phyloP scores from a whole-genome alignment of 1,140 invertebrate species.

The Drosophila jambulina region DNA sequence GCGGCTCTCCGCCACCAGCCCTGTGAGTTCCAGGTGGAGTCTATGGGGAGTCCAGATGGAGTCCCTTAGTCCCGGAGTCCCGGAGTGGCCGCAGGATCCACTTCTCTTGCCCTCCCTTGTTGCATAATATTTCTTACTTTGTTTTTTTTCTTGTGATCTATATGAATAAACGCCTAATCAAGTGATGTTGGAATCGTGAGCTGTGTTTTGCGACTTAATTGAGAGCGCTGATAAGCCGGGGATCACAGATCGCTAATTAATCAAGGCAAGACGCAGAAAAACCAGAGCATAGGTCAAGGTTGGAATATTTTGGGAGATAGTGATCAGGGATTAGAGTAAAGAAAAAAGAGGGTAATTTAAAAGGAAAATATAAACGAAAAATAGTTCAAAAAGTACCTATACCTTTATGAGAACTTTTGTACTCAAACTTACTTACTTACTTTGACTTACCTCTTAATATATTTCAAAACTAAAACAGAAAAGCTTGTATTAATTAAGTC shows the following conservation, averaged over 20 bases:
- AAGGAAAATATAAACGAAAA: background rate
- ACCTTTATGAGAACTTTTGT: background rate
- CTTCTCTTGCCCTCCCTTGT: background rate
- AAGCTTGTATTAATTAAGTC: background rate
- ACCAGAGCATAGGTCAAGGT: background rate
- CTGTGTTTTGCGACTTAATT: slow-evolving; percentile 19
- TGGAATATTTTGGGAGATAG: background rate
- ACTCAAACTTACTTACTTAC: background rate
- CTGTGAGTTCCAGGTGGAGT: slow-evolving; percentile 17
- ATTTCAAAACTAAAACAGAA: background rate
- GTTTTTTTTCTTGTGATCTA: slow-evolving; percentile 46
- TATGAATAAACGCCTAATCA: slow-evolving; percentile 23
- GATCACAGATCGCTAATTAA: slow-evolving; percentile 35
- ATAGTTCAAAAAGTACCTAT: background rate
- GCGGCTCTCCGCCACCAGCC: slow-evolving; percentile 25
- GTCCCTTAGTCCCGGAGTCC: background rate
- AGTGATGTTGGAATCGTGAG: slow-evolving; percentile 36
- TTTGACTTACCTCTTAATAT: background rate
- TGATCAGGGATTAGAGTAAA: background rate
- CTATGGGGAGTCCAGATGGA: background rate
- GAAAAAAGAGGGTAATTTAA: background rate
- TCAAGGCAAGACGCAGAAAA: background rate
- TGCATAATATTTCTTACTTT: slow-evolving; percentile 26
- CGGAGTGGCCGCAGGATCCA: background rate
- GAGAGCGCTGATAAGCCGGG: slow-evolving; percentile 16